phyloP scores from a whole-genome alignment of 2,113 vertebrate species.

The Prolemur simus region DNA sequence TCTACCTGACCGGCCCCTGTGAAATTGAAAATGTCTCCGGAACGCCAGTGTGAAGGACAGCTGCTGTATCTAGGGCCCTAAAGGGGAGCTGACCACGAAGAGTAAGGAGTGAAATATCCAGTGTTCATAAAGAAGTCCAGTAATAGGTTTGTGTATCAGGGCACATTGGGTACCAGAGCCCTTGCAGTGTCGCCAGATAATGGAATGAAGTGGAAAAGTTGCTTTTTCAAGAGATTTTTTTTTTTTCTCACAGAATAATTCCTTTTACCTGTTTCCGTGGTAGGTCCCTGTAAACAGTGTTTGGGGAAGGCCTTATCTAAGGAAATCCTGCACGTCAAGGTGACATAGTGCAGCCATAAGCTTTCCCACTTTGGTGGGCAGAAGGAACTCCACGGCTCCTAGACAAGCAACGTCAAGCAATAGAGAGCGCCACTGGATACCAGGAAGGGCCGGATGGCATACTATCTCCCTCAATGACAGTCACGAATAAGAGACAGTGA shows the following conservation, averaged over 20 bases:
- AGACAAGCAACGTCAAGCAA: not conserved
- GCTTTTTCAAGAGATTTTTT: not conserved
- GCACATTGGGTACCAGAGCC: not conserved
- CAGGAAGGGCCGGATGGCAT: not conserved
- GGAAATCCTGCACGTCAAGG: not conserved
- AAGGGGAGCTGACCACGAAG: not conserved
- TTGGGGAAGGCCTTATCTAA: not conserved
- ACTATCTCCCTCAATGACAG: not conserved
- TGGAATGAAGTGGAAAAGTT: not conserved
- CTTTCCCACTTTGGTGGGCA: not conserved
- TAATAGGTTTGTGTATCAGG: fast-evolving
- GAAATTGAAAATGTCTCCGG: conserved; percentile 18
- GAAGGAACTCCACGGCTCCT: not conserved
- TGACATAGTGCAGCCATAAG: not conserved
- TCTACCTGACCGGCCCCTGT: not conserved
- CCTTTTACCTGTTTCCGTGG: not conserved
- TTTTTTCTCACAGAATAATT: not conserved
- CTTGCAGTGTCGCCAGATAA: not conserved
- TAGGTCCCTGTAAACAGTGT: not conserved
- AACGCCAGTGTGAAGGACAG: conserved; percentile 38
- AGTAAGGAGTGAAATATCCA: not conserved
- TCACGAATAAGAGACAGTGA: not conserved
- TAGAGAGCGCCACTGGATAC: not conserved
- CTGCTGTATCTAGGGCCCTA: not conserved
- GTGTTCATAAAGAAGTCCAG: not conserved